phyloP scores from a whole-genome alignment of 2,797 vertebrate species.

The Rhinogobio ventralis region DNA sequence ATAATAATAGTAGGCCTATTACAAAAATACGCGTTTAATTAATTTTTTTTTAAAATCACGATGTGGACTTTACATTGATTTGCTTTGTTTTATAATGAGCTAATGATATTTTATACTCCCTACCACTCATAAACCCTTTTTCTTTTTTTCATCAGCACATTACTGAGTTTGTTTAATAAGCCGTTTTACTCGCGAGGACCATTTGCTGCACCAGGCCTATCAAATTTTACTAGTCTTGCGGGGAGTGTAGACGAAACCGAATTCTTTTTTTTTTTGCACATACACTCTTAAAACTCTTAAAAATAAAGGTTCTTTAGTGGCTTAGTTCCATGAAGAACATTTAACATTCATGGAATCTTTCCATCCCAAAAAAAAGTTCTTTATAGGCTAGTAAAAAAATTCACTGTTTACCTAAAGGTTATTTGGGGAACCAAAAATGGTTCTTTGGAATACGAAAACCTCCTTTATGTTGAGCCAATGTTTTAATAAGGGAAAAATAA shows the following conservation, averaged over 20 bases:
- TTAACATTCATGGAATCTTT: background rate
- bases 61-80: background rate
- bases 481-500: too few species aligned
- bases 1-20: too few species aligned
- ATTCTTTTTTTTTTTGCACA: too few species aligned
- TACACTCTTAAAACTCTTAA: background rate
- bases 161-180: slow-evolving; percentile 7
- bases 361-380: background rate
- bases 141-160: background rate
- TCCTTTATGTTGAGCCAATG: too few species aligned
- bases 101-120: too few species aligned
- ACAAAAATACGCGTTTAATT: background rate
- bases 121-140: background rate
- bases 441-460: too few species aligned
- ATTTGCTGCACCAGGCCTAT: background rate
- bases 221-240: background rate
- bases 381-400: too few species aligned
- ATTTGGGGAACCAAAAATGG: too few species aligned
- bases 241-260: background rate
- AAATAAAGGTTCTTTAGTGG: background rate
- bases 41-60: background rate
- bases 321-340: background rate
- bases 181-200: slow-evolving; percentile 14
- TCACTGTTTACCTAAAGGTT: too few species aligned
- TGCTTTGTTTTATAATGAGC: background rate